A percentile compares a stretch with the other conserved stretches of the same genome.
Evolutionary conservation across 2,888 invertebrate genomes (phyloP).

Genomic region (Caenorhabditis becei): DNA sequence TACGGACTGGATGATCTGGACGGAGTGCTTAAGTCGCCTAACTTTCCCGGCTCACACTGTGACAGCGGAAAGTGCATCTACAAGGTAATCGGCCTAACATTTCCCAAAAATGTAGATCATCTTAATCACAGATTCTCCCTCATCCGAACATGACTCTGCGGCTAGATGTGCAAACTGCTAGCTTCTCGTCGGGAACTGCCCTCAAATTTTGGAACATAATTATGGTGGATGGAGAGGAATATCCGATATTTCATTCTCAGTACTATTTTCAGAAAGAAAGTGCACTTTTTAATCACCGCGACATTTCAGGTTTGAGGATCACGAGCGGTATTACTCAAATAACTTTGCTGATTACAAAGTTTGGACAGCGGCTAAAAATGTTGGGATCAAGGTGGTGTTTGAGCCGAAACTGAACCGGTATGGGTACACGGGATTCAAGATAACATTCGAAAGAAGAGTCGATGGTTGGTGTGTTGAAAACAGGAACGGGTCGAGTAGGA

Average conservation of each 20-base stretch:
- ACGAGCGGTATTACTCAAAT: not conserved
- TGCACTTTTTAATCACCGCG: not conserved
- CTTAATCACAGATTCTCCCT: constrained; percentile 33
- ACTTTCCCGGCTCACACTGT: constrained; percentile 40
- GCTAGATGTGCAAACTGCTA: constrained; percentile 8
- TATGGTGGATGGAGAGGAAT: constrained; percentile 12
- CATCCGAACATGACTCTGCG: constrained; percentile 36
- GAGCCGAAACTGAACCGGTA: constrained; percentile 16
- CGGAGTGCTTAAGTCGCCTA: constrained; percentile 42
- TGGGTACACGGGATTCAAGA: constrained; percentile 15
- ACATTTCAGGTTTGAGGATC: constrained; percentile 8
- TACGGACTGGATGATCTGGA: constrained; percentile 12
- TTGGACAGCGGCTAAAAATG: constrained; percentile 24
- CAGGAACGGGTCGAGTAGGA: not conserved
- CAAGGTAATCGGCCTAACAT: constrained; percentile 29
- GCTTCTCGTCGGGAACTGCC: constrained; percentile 1
- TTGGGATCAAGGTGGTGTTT: constrained; percentile 24
- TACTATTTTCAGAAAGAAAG: constrained; percentile 6
- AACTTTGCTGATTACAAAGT: constrained; percentile 10
- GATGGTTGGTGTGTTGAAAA: not conserved
- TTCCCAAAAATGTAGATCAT: not conserved
- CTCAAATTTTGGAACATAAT: constrained; percentile 37
- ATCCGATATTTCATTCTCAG: constrained; percentile 14
- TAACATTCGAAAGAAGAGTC: not conserved
- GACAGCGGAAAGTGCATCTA: constrained; percentile 34